phyloP scores from a whole-genome alignment of 2,797 vertebrate genomes.

The Enteromius mattozi region DNA sequence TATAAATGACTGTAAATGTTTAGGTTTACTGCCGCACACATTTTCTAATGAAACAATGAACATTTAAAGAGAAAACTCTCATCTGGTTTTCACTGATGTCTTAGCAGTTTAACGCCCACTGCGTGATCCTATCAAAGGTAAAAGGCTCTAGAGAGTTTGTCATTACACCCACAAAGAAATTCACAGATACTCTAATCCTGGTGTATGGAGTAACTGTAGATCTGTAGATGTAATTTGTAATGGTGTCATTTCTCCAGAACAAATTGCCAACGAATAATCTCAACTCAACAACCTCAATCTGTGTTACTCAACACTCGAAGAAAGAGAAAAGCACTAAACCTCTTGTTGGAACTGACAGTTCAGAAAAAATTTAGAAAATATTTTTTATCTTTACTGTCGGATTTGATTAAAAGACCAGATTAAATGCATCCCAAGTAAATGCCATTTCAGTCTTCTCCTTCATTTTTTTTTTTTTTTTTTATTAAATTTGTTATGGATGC shows the following conservation, averaged over 20 bases:
- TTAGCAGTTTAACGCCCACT: background rate
- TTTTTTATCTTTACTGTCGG: background rate
- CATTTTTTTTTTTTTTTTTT: background rate
- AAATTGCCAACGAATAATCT: background rate
- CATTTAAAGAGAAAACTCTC: slow-evolving; percentile 5
- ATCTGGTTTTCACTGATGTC: slow-evolving; percentile 8
- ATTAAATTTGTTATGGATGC: background rate
- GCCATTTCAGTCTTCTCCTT: background rate
- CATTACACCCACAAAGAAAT: slow-evolving; percentile 24
- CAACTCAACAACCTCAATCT: background rate
- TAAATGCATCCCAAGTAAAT: background rate
- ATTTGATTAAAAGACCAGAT: too few relatives aligned
- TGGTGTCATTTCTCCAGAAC: background rate
- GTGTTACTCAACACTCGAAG: background rate
- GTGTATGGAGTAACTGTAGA: background rate
- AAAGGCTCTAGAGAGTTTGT: slow-evolving; percentile 3
- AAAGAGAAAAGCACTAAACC: background rate
- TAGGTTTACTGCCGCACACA: background rate
- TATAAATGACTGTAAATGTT: slow-evolving; percentile 6
- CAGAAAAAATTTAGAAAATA: background rate
- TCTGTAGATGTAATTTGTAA: background rate
- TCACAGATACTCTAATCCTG: background rate
- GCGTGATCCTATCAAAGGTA: slow-evolving; percentile 11
- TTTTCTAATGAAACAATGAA: background rate
- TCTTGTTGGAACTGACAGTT: background rate